Evolutionary conservation across 2,113 vertebrate genomes (phyloP).

Genomic region (Ameiurus melas): DNA sequence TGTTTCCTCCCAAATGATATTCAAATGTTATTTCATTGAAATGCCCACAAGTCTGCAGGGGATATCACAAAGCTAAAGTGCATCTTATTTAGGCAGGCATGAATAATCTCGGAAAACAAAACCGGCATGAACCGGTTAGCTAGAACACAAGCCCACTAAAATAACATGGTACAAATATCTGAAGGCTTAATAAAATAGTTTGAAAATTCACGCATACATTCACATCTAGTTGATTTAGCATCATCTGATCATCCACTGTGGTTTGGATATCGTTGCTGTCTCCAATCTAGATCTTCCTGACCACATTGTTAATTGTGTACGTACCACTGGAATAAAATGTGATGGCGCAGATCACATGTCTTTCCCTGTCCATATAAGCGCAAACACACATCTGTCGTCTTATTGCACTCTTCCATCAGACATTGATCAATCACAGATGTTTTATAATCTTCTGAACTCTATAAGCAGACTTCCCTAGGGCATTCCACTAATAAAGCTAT

Average conservation of each 20-base stretch:
- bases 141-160: not conserved
- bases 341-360: not conserved
- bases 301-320: not conserved
- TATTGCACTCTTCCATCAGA: not conserved
- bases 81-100: too few relatives aligned
- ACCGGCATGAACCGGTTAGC: too few relatives aligned
- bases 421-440: not conserved
- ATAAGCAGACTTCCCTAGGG: not conserved
- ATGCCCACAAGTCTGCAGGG: too few relatives aligned
- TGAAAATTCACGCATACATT: not conserved
- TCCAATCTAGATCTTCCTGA: not conserved
- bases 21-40: too few relatives aligned
- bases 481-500: not conserved
- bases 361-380: not conserved
- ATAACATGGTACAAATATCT: not conserved
- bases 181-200: not conserved
- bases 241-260: not conserved
- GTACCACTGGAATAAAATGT: not conserved
- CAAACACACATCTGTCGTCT: conserved; percentile 36
- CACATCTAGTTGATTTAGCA: not conserved
- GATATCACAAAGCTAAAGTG: too few relatives aligned
- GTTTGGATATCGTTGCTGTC: conserved; percentile 7
- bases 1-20: too few relatives aligned
- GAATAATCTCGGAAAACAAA: too few relatives aligned
- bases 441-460: not conserved